Conservation (phyloP, 2,888 invertebrate genomes). For the Apamea anceps region DNA sequence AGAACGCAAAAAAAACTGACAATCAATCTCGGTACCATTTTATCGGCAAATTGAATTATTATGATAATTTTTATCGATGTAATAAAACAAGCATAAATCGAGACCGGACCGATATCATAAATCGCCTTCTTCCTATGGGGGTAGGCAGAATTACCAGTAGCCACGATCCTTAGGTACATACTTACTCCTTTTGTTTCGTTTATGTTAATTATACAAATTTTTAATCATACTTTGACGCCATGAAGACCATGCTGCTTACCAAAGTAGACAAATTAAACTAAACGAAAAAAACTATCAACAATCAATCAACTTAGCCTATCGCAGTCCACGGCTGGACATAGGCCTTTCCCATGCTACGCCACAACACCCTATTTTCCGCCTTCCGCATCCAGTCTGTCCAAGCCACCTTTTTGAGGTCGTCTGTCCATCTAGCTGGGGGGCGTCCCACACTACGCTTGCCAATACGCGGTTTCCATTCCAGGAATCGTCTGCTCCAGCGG, state of each 20-base stretch:
- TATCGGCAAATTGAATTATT: conserved; percentile 20
- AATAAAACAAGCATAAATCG: not conserved
- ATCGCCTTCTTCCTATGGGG: not conserved
- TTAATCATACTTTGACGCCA: not conserved
- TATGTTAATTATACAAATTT: not conserved
- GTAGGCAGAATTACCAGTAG: not conserved
- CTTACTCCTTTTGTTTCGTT: not conserved
- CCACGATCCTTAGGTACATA: not conserved
- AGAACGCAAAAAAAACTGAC: not conserved
- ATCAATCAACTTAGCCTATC: too few relatives aligned
- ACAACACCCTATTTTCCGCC: too few relatives aligned
- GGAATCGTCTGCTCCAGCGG: too few relatives aligned
- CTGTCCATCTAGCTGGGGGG: too few relatives aligned
- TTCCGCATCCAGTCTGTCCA: too few relatives aligned
- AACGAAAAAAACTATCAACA: not conserved
- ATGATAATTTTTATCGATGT: not conserved
- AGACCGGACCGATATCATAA: not conserved
- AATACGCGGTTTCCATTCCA: too few relatives aligned
- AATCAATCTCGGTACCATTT: conserved; percentile 9
- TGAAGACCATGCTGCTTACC: not conserved
- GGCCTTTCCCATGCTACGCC: too few relatives aligned
- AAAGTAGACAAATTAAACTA: not conserved
- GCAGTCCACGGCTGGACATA: too few relatives aligned
- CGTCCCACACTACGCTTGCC: too few relatives aligned
- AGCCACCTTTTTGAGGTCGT: too few relatives aligned